Conservation (phyloP, 64 coral and sea anemone species). For the Montipora cactus region DNA sequence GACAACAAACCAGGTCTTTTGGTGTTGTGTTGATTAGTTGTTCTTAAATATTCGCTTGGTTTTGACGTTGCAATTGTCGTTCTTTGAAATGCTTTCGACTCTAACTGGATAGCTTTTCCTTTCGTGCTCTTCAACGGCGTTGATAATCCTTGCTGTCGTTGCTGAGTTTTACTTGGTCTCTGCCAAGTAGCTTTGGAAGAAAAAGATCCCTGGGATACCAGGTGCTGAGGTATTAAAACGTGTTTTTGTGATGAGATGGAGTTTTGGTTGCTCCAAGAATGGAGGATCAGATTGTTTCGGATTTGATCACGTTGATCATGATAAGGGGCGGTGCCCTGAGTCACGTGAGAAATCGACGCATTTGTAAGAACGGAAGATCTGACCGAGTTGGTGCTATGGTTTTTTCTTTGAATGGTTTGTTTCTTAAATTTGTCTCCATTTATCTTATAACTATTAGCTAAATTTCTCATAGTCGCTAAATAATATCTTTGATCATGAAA, state of each 20-base stretch:
- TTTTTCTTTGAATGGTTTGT: background rate
- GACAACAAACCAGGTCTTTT: background rate
- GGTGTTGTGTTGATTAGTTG: background rate
- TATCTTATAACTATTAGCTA: background rate
- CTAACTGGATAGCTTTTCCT: background rate
- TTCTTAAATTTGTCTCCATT: background rate
- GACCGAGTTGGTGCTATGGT: background rate
- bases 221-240: too few species aligned
- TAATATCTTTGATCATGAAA: background rate
- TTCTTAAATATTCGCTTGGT: background rate
- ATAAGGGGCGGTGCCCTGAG: background rate
- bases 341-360: background rate
- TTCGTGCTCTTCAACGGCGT: background rate
- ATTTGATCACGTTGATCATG: background rate
- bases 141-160: background rate
- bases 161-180: too few species aligned
- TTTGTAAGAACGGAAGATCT: background rate
- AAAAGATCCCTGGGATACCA: too few species aligned
- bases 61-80: background rate
- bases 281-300: too few species aligned
- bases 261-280: too few species aligned
- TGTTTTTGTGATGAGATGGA: too few species aligned
- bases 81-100: background rate
- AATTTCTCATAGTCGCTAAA: background rate
- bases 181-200: too few species aligned